These are phyloP conservation scores for Semotilus atromaculatus DNA, from an alignment of 2,797 vertebrate genomes.

Conservation along the genomic window DNA sequence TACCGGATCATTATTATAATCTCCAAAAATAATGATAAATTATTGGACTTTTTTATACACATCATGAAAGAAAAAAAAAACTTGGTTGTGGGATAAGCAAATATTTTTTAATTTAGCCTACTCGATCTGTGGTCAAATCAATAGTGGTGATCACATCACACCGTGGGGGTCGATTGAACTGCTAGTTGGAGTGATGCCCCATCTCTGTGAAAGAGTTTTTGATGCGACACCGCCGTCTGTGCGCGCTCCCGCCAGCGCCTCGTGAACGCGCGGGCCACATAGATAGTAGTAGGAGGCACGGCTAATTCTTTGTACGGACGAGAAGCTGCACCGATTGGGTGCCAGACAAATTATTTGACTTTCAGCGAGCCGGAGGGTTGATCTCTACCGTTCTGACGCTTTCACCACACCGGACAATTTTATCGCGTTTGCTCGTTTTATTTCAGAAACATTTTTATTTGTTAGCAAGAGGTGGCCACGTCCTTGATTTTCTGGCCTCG, in stretches of 20 bases:
- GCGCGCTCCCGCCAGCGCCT: slow-evolving; percentile 63
- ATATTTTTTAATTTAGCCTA: not conserved
- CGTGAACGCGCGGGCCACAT: slow-evolving; percentile 55
- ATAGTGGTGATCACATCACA: not conserved
- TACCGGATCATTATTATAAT: not conserved
- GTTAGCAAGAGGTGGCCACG: slow-evolving; percentile 43
- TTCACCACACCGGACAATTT: not conserved
- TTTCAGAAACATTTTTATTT: slow-evolving; percentile 19
- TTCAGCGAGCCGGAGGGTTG: slow-evolving; percentile 43
- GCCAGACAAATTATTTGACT: slow-evolving; percentile 50
- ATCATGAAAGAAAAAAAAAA: not conserved
- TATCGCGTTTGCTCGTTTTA: not conserved
- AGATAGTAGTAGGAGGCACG: not conserved
- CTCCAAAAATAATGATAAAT: not conserved
- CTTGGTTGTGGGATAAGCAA: not conserved
- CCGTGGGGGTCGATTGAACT: not conserved
- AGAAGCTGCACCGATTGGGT: not conserved
- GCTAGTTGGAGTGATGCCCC: not conserved
- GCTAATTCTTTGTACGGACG: slow-evolving; percentile 43
- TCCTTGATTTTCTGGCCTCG: slow-evolving; percentile 55
- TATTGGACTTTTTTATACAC: not conserved
- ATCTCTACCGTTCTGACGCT: not conserved
- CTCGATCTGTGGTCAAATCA: not conserved
- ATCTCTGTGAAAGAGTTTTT: not conserved
- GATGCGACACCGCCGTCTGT: slow-evolving; percentile 55